A percentile compares a stretch with the other conserved stretches of the same genome.
Conservation (phyloP, 2,113 vertebrate genomes). For the Grammomys surdaster region DNA sequence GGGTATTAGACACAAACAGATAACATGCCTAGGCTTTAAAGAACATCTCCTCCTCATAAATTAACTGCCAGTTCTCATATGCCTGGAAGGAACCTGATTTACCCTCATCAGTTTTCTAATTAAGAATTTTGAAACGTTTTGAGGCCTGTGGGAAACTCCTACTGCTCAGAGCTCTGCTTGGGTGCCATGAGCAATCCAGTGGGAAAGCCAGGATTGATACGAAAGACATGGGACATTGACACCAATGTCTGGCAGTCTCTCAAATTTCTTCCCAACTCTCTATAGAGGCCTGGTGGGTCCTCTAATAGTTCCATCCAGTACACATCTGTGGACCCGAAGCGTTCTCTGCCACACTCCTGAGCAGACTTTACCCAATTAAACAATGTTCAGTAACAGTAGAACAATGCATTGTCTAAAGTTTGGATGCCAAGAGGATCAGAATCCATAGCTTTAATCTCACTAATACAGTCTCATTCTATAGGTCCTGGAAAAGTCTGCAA, state of each 20-base stretch:
- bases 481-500: not conserved
- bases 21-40: not conserved
- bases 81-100: not conserved
- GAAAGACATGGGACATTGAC: not conserved
- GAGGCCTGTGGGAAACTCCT: not conserved
- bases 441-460: not conserved
- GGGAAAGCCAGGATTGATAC: not conserved
- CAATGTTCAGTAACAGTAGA: not conserved
- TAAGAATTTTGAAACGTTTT: not conserved
- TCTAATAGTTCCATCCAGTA: not conserved
- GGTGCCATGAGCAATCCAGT: not conserved
- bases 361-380: not conserved
- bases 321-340: not conserved
- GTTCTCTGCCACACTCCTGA: not conserved
- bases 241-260: not conserved
- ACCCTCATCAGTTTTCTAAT: not conserved
- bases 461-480: not conserved
- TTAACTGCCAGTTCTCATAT: not conserved
- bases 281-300: not conserved
- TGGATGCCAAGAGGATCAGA: not conserved
- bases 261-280: not conserved
- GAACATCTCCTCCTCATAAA: not conserved
- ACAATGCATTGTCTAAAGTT: not conserved
- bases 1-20: not conserved
- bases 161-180: not conserved